A percentile compares a stretch with the other conserved stretches of the same genome.
Conservation (phyloP, 2,113 vertebrate species). For the Psophia crepitans region DNA sequence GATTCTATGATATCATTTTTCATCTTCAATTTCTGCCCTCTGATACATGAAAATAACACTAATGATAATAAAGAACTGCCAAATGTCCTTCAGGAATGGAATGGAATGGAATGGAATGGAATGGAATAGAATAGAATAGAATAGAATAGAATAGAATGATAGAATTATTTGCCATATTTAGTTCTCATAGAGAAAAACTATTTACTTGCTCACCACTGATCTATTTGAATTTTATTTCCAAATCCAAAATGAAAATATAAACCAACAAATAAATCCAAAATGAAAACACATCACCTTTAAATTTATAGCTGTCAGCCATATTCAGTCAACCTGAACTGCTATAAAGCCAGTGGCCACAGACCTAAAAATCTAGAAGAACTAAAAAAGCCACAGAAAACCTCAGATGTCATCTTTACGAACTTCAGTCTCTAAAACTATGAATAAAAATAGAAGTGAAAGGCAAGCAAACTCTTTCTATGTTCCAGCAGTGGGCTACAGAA, state of each 20-base stretch:
- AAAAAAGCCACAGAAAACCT: neutral
- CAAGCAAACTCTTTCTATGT: neutral
- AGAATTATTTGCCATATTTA: neutral
- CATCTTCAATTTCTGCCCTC: neutral
- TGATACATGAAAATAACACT: neutral
- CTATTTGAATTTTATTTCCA: neutral
- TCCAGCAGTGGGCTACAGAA: neutral
- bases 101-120: no score
- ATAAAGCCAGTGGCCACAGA: neutral
- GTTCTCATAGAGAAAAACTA: neutral
- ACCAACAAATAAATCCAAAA: neutral
- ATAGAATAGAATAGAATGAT: no score
- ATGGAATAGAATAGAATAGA: no score
- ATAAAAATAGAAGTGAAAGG: neutral
- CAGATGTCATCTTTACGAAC: neutral
- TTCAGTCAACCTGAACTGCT: neutral
- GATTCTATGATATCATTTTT: no score
- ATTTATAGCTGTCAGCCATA: neutral
- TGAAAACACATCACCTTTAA: neutral
- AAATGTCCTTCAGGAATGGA: neutral
- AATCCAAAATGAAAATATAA: neutral
- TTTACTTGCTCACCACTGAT: neutral
- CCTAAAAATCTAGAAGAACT: neutral
- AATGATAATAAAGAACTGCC: neutral
- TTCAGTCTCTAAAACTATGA: neutral